Percentiles rank a stretch among this genome's conserved stretches.
Conservation (phyloP, 2,888 invertebrate species). For the Drosophila algonquin region DNA sequence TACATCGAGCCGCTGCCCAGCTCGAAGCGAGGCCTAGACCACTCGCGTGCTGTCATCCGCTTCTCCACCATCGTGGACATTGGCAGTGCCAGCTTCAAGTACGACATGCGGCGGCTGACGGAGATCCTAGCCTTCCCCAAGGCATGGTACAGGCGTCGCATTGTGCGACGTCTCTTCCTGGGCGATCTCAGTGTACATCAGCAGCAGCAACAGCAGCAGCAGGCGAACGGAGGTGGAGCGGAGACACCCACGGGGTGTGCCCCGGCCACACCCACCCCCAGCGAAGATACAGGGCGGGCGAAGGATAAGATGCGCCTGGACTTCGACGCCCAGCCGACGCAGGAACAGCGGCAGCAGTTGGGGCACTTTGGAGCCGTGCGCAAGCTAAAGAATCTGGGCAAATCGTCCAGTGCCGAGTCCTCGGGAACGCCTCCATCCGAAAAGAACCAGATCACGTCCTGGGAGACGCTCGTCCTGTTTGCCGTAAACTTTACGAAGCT, state of each 20-base stretch:
- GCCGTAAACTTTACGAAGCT: conserved; percentile 97
- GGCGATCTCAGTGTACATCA: conserved; percentile 92
- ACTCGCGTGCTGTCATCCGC: conserved; percentile 93
- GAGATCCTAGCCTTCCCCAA: conserved; percentile 99
- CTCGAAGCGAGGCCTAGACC: conserved; percentile 85
- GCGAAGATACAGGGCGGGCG: conserved; percentile 81
- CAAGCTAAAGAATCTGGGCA: conserved; percentile 85
- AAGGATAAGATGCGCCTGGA: conserved; percentile 86
- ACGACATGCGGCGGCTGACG: conserved; percentile 98
- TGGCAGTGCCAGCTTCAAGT: conserved; percentile 98
- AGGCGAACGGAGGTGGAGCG: conserved; percentile 57
- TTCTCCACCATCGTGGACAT: conserved; percentile 98
- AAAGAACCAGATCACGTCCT: conserved; percentile 89
- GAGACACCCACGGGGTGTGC: conserved; percentile 67
- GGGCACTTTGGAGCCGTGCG: conserved; percentile 80
- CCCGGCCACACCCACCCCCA: conserved; percentile 74
- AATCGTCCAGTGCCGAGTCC: conserved; percentile 86
- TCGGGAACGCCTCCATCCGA: conserved; percentile 86
- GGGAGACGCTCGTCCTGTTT: conserved; percentile 98
- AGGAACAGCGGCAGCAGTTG: conserved; percentile 44
- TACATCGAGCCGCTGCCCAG: conserved; percentile 87
- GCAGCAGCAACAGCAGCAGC: conserved; percentile 68
- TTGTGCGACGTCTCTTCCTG: conserved; percentile 95
- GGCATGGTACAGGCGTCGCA: conserved; percentile 98
- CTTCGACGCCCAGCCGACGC: conserved; percentile 84